Evolutionary conservation across 2,113 vertebrate species (phyloP).

Genomic region (Regulus satrapa): DNA sequence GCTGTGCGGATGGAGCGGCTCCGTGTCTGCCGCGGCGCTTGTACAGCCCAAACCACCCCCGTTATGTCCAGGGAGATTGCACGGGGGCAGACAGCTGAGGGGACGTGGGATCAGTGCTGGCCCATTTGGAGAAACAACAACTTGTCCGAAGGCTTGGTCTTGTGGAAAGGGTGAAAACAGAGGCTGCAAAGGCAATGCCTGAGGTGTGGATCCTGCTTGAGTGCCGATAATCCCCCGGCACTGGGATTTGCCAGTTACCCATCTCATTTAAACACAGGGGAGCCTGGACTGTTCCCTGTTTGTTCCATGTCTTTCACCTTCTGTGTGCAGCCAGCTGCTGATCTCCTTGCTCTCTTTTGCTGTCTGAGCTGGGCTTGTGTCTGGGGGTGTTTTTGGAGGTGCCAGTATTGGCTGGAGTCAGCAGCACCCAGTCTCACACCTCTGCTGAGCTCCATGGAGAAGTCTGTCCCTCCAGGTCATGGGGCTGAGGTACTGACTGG

Average conservation of each 20-base stretch:
- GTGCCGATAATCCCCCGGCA: background rate
- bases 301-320: background rate
- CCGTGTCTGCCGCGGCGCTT: rapidly evolving
- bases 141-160: background rate
- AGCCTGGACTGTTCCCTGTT: background rate
- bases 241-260: background rate
- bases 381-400: background rate
- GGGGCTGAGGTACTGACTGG: background rate
- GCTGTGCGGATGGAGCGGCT: background rate
- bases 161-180: background rate
- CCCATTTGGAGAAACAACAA: background rate
- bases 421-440: background rate
- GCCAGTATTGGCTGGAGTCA: rapidly evolving
- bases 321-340: background rate
- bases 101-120: background rate
- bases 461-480: background rate
- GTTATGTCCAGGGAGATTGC: rapidly evolving
- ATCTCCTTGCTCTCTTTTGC: background rate
- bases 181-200: background rate
- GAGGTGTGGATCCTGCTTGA: background rate
- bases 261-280: too few species aligned
- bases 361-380: background rate
- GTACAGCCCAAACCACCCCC: rapidly evolving
- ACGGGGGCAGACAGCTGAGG: background rate
- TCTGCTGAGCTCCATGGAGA: background rate